Evolutionary conservation across 2,113 vertebrate genomes (phyloP), one percentile per base, ranked within the genome.

Genomic region (Epinephelus fuscoguttatus): DNA sequence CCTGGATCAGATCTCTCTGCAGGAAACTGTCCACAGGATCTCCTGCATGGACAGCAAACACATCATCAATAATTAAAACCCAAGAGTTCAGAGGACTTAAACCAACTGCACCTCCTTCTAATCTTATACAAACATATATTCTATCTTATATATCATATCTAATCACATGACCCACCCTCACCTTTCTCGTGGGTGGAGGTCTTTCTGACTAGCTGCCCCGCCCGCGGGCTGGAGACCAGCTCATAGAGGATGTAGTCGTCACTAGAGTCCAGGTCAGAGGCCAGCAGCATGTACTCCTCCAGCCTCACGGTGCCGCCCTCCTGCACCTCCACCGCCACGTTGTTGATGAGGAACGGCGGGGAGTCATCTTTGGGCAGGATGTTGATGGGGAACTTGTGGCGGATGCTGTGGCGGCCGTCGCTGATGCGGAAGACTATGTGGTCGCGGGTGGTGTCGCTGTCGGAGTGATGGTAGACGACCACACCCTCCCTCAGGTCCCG

Each of bases 281-380:
- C 92, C 18, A 92, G 55, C 15, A 96, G 78, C 87, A 70, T 45
- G 60, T 80, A 63, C 55, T 87, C 95, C 80, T 94, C 80, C 61
- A 93, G 60, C 52, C 74, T 84, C 75, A 93, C 78, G 0, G 56
- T 85, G 0, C 92, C 90, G 0, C 95, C 91, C 86, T 96, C 94
- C 61, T 90, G 73, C 80, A 96, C 92, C 87, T 94, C 90, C 67
- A 96, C 84, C 23, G 87, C 91, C 89, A 93, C 78, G 21, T 94
- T 93, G 84, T 94, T 96, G 71, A 94, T 81, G 56, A 95, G 92
- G 77, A 96, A 89, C 0, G 88, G 94, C 3, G 95, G 91, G 0
- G 90, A 95, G 89, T 96, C 94, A 8, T 96, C 94, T 78, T 95
- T 96, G 2, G 93, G 94, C 78, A 95, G 92, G 78, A 94, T 84